These are phyloP conservation scores for Numenius phaeopus DNA, from an alignment of 2,797 vertebrate genomes.

Conservation along the genomic window DNA sequence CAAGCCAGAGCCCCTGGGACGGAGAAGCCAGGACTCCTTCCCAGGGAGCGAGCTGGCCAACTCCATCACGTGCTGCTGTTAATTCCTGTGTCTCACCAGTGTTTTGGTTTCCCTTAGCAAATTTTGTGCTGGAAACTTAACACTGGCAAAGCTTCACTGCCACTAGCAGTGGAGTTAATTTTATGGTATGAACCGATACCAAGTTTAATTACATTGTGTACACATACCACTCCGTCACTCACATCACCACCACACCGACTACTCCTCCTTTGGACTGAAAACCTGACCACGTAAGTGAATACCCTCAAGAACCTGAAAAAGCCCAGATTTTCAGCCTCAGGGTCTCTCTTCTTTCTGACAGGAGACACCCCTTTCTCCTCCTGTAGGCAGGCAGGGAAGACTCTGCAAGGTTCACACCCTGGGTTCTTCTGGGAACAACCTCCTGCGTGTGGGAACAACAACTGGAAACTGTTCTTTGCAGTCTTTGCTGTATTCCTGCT, in stretches of 20 bases:
- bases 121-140: neutral
- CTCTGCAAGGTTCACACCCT: rapidly evolving
- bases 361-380: neutral
- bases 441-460: neutral
- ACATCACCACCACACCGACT: neutral
- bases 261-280: neutral
- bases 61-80: rapidly evolving
- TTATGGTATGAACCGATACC: neutral
- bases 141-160: neutral
- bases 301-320: neutral
- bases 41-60: neutral
- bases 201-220: neutral
- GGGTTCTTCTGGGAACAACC: neutral
- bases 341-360: neutral
- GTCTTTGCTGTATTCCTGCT: neutral
- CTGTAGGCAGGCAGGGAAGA: neutral
- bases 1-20: neutral
- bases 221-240: neutral
- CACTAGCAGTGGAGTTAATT: neutral
- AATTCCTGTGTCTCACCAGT: neutral
- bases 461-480: neutral
- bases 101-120: neutral
- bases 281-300: rapidly evolving
- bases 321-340: neutral
- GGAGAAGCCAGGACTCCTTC: neutral